A percentile compares a stretch with the other conserved stretches of the same genome.
Evolutionary conservation across 2,797 vertebrate species (phyloP).

Genomic region (Danio kyathit): DNA sequence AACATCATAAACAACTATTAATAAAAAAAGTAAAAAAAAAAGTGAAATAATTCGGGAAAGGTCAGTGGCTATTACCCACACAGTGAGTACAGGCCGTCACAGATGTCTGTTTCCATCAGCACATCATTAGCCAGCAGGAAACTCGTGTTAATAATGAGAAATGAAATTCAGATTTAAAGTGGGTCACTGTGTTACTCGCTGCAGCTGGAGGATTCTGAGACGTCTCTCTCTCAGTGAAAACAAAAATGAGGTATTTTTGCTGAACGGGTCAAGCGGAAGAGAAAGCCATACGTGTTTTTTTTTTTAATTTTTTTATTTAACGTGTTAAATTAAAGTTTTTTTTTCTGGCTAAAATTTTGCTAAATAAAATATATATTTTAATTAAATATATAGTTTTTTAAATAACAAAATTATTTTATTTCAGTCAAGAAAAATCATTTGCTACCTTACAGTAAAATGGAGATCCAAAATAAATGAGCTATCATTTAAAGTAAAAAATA

Average conservation of each 20-base stretch:
- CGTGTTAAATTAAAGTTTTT: too few species aligned
- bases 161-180: conserved; percentile 26
- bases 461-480: too few species aligned
- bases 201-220: background rate
- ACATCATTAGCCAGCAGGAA: conserved; percentile 19
- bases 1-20: background rate
- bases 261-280: background rate
- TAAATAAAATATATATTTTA: too few species aligned
- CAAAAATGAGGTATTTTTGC: background rate
- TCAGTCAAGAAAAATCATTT: too few species aligned
- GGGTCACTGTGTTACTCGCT: conserved; percentile 27
- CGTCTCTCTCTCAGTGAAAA: background rate
- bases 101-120: conserved; percentile 6
- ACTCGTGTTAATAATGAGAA: conserved; percentile 27
- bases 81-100: background rate
- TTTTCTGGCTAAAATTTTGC: too few species aligned
- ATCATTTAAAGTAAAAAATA: too few species aligned
- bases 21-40: background rate
- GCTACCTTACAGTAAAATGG: too few species aligned
- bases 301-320: too few species aligned
- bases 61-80: background rate
- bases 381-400: too few species aligned
- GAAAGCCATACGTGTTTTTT: too few species aligned
- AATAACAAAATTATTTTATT: too few species aligned
- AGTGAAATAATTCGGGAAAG: background rate